Conservation (phyloP, 2,797 vertebrate species). For the Synanceia verrucosa region DNA sequence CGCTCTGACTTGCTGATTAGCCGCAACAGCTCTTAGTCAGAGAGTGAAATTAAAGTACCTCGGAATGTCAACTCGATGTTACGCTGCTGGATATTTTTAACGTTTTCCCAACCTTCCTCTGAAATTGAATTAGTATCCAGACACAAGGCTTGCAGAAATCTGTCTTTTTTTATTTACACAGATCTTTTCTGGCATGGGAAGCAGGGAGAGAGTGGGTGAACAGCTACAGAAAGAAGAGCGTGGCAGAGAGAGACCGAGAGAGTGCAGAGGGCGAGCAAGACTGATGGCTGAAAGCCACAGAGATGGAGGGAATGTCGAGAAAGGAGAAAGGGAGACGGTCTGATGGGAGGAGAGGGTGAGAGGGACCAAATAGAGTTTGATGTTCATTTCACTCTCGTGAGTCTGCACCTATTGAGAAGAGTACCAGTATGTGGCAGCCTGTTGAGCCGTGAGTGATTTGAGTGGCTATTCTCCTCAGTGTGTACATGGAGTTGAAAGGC, state of each 20-base stretch:
- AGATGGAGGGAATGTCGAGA: conserved; percentile 58
- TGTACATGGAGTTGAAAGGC: conserved; percentile 62
- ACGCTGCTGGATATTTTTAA: conserved; percentile 16
- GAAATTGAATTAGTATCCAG: conserved; percentile 35
- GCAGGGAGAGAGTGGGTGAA: conserved; percentile 29
- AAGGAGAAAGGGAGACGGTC: conserved; percentile 51
- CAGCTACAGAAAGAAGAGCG: conserved; percentile 41
- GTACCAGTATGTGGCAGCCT: conserved; percentile 57
- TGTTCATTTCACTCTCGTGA: conserved; percentile 70
- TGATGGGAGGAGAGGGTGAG: conserved; percentile 63
- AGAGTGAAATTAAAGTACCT: conserved; percentile 26
- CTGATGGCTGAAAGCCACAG: conserved; percentile 61
- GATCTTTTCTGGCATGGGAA: conserved; percentile 40
- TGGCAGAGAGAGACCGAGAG: conserved; percentile 24
- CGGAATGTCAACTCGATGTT: conserved; percentile 9
- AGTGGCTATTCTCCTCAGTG: conserved; percentile 65
- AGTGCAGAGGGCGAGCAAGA: conserved; percentile 59
- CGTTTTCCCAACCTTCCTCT: neutral
- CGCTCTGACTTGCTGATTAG: conserved; percentile 25
- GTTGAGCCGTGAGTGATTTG: conserved; percentile 74
- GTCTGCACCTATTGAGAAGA: conserved; percentile 65
- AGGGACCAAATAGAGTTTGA: conserved; percentile 66
- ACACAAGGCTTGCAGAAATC: neutral
- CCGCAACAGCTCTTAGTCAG: conserved; percentile 14
- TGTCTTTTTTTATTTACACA: conserved; percentile 16